Conservation (phyloP, 2,888 invertebrate species). For the Rotaria socialis region DNA sequence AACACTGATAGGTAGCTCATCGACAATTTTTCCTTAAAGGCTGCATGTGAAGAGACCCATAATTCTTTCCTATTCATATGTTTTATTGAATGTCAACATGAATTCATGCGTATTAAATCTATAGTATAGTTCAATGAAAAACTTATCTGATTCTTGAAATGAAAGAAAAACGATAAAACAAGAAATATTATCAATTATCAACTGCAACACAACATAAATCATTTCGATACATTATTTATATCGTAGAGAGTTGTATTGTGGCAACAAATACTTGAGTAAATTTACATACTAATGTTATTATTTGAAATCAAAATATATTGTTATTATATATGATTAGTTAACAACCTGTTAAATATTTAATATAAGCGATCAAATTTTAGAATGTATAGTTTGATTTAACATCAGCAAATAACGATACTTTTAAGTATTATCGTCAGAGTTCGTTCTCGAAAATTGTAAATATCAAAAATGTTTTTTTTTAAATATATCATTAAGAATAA, state of each 20-base stretch:
- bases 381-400: no score
- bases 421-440: no score
- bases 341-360: no score
- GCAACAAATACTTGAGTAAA: not conserved
- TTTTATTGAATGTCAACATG: not conserved
- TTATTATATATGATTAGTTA: no score
- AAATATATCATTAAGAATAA: no score
- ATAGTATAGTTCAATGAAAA: not conserved
- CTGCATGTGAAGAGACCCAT: not conserved
- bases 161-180: not conserved
- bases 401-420: no score
- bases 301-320: not conserved
- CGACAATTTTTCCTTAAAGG: not conserved
- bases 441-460: no score
- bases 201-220: not conserved
- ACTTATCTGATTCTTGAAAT: not conserved
- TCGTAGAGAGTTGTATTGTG: fast-evolving
- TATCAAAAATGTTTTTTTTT: no score
- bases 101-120: not conserved
- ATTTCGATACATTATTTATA: not conserved
- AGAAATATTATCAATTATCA: not conserved
- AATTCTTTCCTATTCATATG: not conserved
- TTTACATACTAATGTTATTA: no score
- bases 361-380: no score
- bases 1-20: not conserved